These are phyloP conservation scores for Ptychodera flava DNA, from an alignment of 35 echinoderm and acorn worm species.

Conservation along the genomic window DNA sequence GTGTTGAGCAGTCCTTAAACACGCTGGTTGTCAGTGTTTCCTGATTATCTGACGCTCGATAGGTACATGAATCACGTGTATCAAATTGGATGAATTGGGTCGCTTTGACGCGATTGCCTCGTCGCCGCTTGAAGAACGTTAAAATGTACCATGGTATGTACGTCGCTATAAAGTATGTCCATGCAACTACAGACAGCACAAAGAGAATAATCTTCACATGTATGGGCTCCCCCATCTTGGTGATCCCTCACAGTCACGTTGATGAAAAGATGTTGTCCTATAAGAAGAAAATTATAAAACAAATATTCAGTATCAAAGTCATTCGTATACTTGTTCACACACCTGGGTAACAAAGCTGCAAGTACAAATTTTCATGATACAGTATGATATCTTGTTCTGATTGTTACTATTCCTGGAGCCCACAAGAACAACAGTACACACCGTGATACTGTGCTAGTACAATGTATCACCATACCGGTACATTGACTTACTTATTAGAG, in stretches of 20 bases:
- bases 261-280: too few relatives aligned
- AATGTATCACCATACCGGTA: too few relatives aligned
- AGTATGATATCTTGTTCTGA: too few relatives aligned
- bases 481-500: too few relatives aligned
- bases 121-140: conserved; percentile 21
- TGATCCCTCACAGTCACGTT: not conserved
- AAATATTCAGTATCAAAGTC: too few relatives aligned
- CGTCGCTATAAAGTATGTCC: conserved; percentile 49
- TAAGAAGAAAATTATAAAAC: too few relatives aligned
- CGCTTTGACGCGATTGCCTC: conserved; percentile 47
- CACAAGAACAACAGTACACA: too few relatives aligned
- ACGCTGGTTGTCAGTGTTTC: conserved; percentile 16
- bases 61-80: conserved; percentile 22
- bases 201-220: conserved; percentile 28
- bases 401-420: too few relatives aligned
- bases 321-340: too few relatives aligned
- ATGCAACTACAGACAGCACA: conserved; percentile 21
- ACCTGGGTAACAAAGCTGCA: too few relatives aligned
- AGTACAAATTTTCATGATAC: too few relatives aligned
- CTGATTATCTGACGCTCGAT: conserved; percentile 8
- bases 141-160: conserved; percentile 63
- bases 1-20: conserved; percentile 30
- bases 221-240: conserved; percentile 24
- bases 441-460: too few relatives aligned
- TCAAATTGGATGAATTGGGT: not conserved